Evolutionary conservation across 2,113 vertebrate genomes (phyloP).

Genomic region (Hemicordylus capensis): DNA sequence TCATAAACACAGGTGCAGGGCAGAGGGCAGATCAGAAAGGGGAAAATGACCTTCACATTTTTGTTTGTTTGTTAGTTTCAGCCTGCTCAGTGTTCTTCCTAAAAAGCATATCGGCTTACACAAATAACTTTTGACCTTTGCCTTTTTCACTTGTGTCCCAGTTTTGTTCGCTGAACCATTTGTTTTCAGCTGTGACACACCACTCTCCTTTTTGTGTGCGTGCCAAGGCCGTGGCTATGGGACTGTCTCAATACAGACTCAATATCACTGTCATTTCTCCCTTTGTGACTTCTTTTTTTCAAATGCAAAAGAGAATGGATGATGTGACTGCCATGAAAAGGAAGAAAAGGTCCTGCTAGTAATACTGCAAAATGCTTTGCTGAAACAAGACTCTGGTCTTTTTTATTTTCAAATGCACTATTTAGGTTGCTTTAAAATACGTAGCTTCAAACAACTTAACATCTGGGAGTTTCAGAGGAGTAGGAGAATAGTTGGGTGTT

Average conservation of each 20-base stretch:
- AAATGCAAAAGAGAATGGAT: not conserved
- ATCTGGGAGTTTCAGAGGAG: not conserved
- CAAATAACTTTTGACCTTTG: slow-evolving; percentile 65
- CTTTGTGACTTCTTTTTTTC: slow-evolving; percentile 25
- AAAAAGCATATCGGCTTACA: slow-evolving; percentile 49
- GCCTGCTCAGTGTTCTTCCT: slow-evolving; percentile 10
- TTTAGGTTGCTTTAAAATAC: not conserved
- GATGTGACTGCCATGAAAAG: not conserved
- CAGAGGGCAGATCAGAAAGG: not conserved
- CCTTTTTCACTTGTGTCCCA: slow-evolving; percentile 41
- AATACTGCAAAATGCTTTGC: not conserved
- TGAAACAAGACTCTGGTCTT: not conserved
- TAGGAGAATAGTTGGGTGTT: not conserved
- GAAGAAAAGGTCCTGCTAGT: not conserved
- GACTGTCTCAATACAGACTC: slow-evolving; percentile 38
- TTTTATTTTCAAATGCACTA: no score
- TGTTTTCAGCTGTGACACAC: slow-evolving; percentile 40
- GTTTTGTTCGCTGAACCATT: slow-evolving; percentile 44
- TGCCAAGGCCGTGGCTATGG: slow-evolving; percentile 14
- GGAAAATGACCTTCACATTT: slow-evolving; percentile 53
- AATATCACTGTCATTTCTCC: slow-evolving; percentile 10
- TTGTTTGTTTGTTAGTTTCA: slow-evolving; percentile 57
- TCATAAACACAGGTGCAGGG: slow-evolving; percentile 51
- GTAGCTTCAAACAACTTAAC: not conserved
- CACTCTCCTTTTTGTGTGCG: slow-evolving; percentile 9